Evolutionary conservation across 1,140 invertebrate species (phyloP), one percentile per base, ranked within the genome.

Genomic region (Aphaenogaster ashmeadi): DNA sequence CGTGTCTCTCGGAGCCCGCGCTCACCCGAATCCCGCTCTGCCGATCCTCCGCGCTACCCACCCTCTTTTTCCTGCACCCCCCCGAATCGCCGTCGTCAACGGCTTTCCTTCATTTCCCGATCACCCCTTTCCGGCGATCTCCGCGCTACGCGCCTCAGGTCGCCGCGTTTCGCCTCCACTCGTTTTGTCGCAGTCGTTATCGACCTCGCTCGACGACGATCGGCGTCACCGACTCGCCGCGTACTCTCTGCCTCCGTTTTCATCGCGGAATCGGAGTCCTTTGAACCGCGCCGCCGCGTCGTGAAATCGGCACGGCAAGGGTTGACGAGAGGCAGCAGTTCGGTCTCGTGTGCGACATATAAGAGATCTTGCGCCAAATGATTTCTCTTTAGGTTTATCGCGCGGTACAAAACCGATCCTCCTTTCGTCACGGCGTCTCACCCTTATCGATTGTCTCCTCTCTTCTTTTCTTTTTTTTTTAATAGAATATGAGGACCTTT

Each of bases 61-160:
- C 52, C 56, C 38, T 72, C 86, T 69, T 62, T 83, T 83, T 33
- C 18, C 60, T 50, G 18, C 52, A 44, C 50, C 18, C 21, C 21
- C 13, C n/a, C n/a, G 33, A 58, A 52, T 84, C 50, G 9, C 62
- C 86, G 33, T 84, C 50, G 9, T 62, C 86, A n/a, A 50, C 77
- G 33, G 56, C 36, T 52, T 60, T 52, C 58, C 21, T 67, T 75
- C 54, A 2, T 67, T 33, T 71, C 56, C 33, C 66, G 50, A 62
- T 75, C 74, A 38, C 33, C 47, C 47, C 52, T 36, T 75, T 52
- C 60, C 80, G 62, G 44, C 27, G 44, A 47, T 44, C 36, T 33
- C 41, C 6, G 11, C 4, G n/a, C 3, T 8, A 18, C 1, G 60
- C 6, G n/a, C 18, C 18, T 44, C 33, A 6, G 8, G 4, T 18